Conservation (phyloP, 2,113 vertebrate genomes). For the Python bivittatus region DNA sequence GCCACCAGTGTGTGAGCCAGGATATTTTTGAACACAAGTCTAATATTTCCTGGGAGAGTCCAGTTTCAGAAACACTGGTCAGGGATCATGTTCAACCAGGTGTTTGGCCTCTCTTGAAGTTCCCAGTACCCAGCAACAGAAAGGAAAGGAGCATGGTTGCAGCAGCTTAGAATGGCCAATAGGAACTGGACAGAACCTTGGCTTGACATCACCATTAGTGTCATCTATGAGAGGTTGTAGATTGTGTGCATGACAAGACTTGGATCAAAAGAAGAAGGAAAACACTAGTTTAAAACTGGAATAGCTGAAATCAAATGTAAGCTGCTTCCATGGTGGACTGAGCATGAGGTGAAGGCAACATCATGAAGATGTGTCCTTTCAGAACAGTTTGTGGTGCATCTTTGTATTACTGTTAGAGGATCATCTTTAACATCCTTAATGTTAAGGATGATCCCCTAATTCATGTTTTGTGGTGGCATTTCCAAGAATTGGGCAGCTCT, state of each 20-base stretch:
- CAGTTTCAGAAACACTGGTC: too few relatives aligned
- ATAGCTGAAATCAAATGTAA: neutral
- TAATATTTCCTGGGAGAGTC: too few relatives aligned
- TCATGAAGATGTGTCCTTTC: neutral
- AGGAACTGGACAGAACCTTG: neutral
- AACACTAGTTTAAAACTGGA: neutral
- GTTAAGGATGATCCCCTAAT: neutral
- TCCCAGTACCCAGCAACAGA: neutral
- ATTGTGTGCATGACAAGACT: neutral
- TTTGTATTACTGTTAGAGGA: neutral
- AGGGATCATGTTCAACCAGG: too few relatives aligned
- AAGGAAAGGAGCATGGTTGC: neutral
- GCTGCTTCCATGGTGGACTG: neutral
- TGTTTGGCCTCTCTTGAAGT: too few relatives aligned
- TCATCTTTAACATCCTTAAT: neutral
- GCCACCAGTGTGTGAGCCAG: too few relatives aligned
- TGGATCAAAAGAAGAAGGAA: neutral
- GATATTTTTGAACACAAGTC: too few relatives aligned
- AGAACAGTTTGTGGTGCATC: neutral
- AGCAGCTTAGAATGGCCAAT: neutral
- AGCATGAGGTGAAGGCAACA: neutral
- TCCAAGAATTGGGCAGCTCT: neutral
- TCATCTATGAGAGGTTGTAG: neutral
- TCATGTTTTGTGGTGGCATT: neutral
- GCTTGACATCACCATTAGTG: neutral